Base-by-base conservation (phyloP, 2,113 vertebrate species). In the Emberiza fucata region DNA sequence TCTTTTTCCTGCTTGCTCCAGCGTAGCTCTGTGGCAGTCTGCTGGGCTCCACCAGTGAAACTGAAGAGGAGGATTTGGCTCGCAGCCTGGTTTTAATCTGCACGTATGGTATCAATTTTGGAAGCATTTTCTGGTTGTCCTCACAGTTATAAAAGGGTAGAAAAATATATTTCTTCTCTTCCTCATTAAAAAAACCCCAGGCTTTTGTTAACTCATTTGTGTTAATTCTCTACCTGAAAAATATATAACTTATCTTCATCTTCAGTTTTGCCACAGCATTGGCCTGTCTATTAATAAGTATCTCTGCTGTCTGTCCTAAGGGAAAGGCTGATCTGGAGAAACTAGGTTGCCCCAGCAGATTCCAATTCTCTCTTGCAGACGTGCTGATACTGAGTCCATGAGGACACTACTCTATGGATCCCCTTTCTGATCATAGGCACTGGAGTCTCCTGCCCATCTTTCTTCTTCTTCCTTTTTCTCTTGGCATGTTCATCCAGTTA, bases 81-180 rank as follows among this genome's bases (percentile, higher is more conserved):
- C 56, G 64, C 54, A 76, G 93, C 96, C 95, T 90, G 64, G 69
- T 96, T 97, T 93, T 97, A 97, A 91, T 96, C 92, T 91, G 84
- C 86, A 88, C 81, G 85, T 97, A 95, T 96, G 96, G 90, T 96
- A 97, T 94, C 95, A 97, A 97, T 97, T 97, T 96, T 81, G 82
- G 82, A 95, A 97, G 87, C 79, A 95, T 96, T 97, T 97, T 92
- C 94, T 97, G 85, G 53, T 96, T 97, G 95, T 96, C 90, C 89
- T 97, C 81, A 90, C 69, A 92, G 96, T 95, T 97, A 94, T 80
- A 95, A 92, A 89, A 91, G 84, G 81, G 66, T 90, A 85, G 81
- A 94, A 95, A 95, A 96, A 95, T 88, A 83, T 45, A 92, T 83
- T 93, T 92, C 40, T 88, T 89, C 68, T 79, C 45, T 88, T 94